Conservation (phyloP, 2,113 vertebrate species). For the Lontra canadensis region DNA sequence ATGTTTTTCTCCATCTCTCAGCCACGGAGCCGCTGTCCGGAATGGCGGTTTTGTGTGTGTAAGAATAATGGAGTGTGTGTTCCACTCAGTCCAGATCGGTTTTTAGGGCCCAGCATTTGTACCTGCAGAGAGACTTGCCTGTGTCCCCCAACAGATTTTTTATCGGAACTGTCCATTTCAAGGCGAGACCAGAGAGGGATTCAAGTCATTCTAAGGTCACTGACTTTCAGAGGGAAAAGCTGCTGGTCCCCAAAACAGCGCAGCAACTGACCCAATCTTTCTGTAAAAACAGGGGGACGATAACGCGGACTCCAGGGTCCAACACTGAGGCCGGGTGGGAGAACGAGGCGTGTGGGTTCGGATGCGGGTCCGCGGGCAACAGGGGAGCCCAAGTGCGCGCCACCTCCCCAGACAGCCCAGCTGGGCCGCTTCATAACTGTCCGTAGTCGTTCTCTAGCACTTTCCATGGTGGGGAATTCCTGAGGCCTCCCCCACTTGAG, state of each 20-base stretch:
- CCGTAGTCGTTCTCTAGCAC: neutral
- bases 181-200: constrained; percentile 71
- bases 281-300: neutral
- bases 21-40: constrained; percentile 70
- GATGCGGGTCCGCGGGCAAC: neutral
- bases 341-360: neutral
- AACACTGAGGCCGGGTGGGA: neutral
- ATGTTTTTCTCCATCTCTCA: constrained; percentile 59
- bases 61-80: constrained; percentile 78
- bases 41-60: constrained; percentile 78
- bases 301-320: neutral
- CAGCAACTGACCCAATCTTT: neutral
- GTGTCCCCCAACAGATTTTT: constrained; percentile 70
- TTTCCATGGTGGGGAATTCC: neutral
- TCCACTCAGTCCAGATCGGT: constrained; percentile 74
- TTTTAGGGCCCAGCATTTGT: constrained; percentile 78
- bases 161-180: constrained; percentile 77
- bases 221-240: constrained; percentile 75
- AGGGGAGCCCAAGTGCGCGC: neutral
- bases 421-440: neutral
- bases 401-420: neutral
- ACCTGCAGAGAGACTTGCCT: constrained; percentile 72
- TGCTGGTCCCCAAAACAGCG: neutral
- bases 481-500: neutral
- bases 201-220: constrained; percentile 75